A percentile compares a stretch with the other conserved stretches of the same genome.
These are phyloP conservation scores for Sylvilagus bachmani DNA, from an alignment of 2,113 vertebrate species.

Conservation along the genomic window DNA sequence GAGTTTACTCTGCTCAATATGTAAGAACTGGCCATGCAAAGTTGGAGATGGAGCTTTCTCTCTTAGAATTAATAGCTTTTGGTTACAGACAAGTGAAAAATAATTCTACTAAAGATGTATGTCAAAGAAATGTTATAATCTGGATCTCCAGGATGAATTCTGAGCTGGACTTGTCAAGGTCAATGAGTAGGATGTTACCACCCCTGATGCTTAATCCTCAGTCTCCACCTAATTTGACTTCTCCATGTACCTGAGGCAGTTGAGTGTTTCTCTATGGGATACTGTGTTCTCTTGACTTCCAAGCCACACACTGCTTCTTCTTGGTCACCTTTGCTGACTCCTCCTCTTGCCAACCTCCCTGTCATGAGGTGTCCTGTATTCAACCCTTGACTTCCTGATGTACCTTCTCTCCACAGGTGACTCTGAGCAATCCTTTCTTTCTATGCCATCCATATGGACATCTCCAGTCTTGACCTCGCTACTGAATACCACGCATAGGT, in stretches of 20 bases:
- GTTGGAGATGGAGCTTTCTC: not conserved
- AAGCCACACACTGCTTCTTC: not conserved
- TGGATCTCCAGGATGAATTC: not conserved
- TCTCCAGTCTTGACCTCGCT: not conserved
- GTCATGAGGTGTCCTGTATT: not conserved
- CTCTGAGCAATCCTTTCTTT: not conserved
- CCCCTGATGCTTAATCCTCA: not conserved
- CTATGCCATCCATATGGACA: not conserved
- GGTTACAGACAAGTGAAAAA: not conserved
- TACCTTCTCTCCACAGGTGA: not conserved
- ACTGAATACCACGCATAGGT: not conserved
- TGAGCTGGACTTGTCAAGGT: not conserved
- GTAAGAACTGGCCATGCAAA: not conserved
- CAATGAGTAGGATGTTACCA: not conserved
- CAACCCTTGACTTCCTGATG: not conserved
- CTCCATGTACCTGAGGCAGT: not conserved
- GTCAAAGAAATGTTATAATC: not conserved
- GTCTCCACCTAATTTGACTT: not conserved
- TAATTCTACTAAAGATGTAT: not conserved
- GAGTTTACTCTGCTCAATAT: not conserved
- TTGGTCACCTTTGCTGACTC: not conserved
- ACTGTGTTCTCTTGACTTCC: not conserved
- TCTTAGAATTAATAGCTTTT: slow-evolving; percentile 9
- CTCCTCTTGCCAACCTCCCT: not conserved
- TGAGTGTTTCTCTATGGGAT: not conserved